Evolutionary conservation across 2,888 invertebrate species (phyloP).

Genomic region (Periphyllus acericola): DNA sequence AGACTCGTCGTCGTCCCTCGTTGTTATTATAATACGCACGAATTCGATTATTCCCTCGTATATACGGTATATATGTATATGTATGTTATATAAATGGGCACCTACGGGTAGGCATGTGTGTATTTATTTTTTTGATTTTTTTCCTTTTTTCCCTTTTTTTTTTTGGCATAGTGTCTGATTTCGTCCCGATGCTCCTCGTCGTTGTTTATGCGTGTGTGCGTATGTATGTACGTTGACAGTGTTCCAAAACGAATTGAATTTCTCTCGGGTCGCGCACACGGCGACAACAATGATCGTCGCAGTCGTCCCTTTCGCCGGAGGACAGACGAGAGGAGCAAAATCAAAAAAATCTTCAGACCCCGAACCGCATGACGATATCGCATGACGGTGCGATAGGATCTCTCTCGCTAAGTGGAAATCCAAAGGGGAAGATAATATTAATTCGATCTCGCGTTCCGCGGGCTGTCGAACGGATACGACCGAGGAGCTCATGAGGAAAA

Average conservation of each 20-base stretch:
- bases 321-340: neutral
- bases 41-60: slow-evolving; percentile 18
- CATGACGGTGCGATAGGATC: neutral
- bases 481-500: neutral
- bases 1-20: slow-evolving; percentile 30
- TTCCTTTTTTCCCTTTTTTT: slow-evolving; percentile 22
- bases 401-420: neutral
- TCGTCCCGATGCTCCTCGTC: neutral
- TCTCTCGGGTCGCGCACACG: slow-evolving; percentile 1
- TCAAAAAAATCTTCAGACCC: neutral
- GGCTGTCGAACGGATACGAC: neutral
- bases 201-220: neutral
- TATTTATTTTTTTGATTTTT: neutral
- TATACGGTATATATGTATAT: neutral
- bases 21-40: slow-evolving; percentile 35
- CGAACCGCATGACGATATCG: too few species aligned
- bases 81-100: too few species aligned
- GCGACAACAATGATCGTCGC: neutral
- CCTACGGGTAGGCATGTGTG: too few species aligned
- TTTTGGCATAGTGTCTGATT: slow-evolving; percentile 44
- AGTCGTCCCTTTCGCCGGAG: neutral
- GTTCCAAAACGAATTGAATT: slow-evolving; percentile 54
- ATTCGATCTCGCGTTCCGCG: neutral
- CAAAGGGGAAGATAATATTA: neutral
- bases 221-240: neutral